Percentiles rank a stretch among this genome's conserved stretches.
Conservation (phyloP, 2,888 invertebrate genomes). For the Endomychus coccineus region DNA sequence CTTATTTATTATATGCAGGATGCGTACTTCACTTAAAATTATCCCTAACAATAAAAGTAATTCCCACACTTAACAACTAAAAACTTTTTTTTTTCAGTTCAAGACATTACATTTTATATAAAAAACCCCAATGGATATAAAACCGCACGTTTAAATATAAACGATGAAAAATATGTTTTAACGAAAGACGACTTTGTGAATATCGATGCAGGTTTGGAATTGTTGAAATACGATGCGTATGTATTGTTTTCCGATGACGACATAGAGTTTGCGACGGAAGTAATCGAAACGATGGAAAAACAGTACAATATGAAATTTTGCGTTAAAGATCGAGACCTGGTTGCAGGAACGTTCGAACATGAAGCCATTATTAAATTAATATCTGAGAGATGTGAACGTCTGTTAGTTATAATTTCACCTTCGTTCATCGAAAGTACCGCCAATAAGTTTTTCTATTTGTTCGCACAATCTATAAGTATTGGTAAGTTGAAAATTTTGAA, state of each 20-base stretch:
- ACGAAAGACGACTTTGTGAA: conserved; percentile 32
- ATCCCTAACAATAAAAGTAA: too few species aligned
- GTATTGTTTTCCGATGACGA: conserved; percentile 71
- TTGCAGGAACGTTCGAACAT: conserved; percentile 65
- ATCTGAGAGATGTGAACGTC: conserved; percentile 66
- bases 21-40: too few species aligned
- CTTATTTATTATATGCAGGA: too few species aligned
- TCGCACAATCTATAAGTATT: conserved; percentile 73
- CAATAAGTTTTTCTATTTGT: conserved; percentile 71
- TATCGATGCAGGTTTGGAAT: conserved; percentile 22
- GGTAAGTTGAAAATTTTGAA: conserved; percentile 48
- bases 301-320: conserved; percentile 62
- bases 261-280: conserved; percentile 57
- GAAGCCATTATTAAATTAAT: conserved; percentile 67
- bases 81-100: conserved; percentile 26
- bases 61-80: too few species aligned
- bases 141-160: conserved; percentile 18
- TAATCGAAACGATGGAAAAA: conserved; percentile 55
- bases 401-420: conserved; percentile 73
- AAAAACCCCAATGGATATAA: conserved; percentile 21
- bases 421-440: conserved; percentile 71
- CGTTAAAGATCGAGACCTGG: conserved; percentile 63
- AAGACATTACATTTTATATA: conserved; percentile 28
- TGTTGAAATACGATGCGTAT: conserved; percentile 62
- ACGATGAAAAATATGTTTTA: conserved; percentile 31